Conservation (phyloP, 2,113 vertebrate species). For the Oncorhynchus gorbuscha region DNA sequence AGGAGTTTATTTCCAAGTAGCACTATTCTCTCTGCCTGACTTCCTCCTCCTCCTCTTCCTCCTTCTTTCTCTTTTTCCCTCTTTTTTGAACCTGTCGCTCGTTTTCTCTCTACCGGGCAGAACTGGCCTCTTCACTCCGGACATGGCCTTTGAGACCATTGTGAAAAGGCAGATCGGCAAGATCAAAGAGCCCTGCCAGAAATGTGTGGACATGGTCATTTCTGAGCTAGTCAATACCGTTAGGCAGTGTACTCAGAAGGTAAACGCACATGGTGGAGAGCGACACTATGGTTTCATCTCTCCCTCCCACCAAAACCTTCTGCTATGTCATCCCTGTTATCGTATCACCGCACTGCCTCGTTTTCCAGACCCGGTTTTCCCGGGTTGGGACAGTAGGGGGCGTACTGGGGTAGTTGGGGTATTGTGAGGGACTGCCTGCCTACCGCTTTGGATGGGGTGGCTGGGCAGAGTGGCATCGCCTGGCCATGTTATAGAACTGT, state of each 20-base stretch:
- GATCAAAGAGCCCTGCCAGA: slow-evolving; percentile 99
- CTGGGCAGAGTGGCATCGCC: slow-evolving; percentile 31
- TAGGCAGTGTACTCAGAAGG: slow-evolving; percentile 99
- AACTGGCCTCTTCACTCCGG: slow-evolving; percentile 99
- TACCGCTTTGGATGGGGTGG: slow-evolving; percentile 29
- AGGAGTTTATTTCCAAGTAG: slow-evolving; percentile 61
- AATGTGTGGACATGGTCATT: slow-evolving; percentile 99
- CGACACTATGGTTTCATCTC: slow-evolving; percentile 9
- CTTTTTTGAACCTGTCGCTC: slow-evolving; percentile 23
- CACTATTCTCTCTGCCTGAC: slow-evolving; percentile 63
- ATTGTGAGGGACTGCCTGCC: slow-evolving; percentile 34
- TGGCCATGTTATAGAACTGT: slow-evolving; percentile 48
- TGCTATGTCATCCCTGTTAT: slow-evolving; percentile 39
- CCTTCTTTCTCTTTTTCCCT: slow-evolving; percentile 41
- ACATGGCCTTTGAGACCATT: slow-evolving; percentile 99
- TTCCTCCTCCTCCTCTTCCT: slow-evolving; percentile 22
- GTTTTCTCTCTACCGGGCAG: slow-evolving; percentile 77
- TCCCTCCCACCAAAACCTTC: slow-evolving; percentile 58
- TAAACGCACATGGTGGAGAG: slow-evolving; percentile 73
- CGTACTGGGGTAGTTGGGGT: slow-evolving; percentile 45
- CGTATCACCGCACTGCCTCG: slow-evolving; percentile 30
- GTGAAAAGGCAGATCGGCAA: slow-evolving; percentile 99
- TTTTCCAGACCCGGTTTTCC: slow-evolving; percentile 48
- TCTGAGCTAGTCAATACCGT: slow-evolving; percentile 99
- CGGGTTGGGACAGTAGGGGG: slow-evolving; percentile 30